Percentiles rank a stretch among this genome's conserved stretches.
Conservation (phyloP, 2,113 vertebrate genomes). For the Passer domesticus region DNA sequence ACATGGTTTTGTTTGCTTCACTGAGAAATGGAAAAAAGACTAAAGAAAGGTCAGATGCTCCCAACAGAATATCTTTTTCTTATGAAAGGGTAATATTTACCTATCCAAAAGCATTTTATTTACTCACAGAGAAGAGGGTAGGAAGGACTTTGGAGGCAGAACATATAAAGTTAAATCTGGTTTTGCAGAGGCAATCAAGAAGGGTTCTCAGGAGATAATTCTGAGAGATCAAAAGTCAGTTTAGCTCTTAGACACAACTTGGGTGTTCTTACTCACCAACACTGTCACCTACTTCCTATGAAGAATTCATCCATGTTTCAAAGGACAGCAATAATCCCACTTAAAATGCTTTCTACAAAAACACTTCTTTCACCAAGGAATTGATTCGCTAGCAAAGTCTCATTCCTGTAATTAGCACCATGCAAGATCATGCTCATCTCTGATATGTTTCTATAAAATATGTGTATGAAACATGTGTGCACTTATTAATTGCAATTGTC, state of each 20-base stretch:
- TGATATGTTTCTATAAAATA: not conserved
- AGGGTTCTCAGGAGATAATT: not conserved
- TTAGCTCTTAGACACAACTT: not conserved
- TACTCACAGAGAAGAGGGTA: not conserved
- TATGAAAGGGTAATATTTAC: not conserved
- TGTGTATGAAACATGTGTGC: not conserved
- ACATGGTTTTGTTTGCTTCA: not conserved
- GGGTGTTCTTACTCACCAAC: constrained; percentile 1
- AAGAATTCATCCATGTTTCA: not conserved
- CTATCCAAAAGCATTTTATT: not conserved
- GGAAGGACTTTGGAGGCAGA: not conserved
- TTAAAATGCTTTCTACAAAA: not conserved
- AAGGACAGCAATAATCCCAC: constrained; percentile 5
- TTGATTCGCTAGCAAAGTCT: not conserved
- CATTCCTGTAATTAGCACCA: not conserved
- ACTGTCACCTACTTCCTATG: not conserved
- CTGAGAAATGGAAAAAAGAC: not conserved
- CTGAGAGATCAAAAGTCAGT: not conserved
- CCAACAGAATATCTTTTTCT: not conserved
- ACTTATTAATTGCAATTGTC: not conserved
- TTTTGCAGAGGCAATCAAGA: not conserved
- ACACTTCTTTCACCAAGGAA: not conserved
- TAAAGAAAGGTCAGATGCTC: not conserved
- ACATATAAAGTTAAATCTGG: not conserved
- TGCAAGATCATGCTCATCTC: not conserved